These are phyloP conservation scores for Ammospiza caudacuta DNA, from an alignment of 2,113 vertebrate genomes.

Conservation along the genomic window DNA sequence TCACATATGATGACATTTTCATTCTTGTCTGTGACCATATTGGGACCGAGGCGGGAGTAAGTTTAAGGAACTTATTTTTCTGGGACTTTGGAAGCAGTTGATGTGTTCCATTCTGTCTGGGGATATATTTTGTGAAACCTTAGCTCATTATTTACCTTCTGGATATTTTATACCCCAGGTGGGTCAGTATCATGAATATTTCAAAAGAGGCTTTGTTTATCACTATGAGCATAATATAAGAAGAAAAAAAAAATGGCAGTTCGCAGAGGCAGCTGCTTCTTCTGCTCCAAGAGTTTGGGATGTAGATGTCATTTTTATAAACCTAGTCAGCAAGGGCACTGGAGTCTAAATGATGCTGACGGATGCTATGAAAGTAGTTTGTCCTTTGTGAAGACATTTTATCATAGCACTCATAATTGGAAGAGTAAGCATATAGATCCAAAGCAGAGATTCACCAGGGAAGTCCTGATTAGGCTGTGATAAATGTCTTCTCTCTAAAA, in stretches of 20 bases:
- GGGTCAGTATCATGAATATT: conserved; percentile 29
- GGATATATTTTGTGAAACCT: not conserved
- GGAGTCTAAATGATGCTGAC: conserved; percentile 1
- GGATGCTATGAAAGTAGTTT: not conserved
- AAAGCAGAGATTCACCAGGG: not conserved
- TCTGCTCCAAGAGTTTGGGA: not conserved
- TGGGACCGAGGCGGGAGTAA: not conserved
- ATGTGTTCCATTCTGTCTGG: not conserved
- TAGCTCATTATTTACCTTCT: conserved; percentile 36
- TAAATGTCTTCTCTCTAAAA: not conserved
- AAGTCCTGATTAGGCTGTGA: not conserved
- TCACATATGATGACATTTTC: too few relatives aligned
- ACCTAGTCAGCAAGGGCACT: conserved; percentile 16
- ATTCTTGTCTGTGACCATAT: too few relatives aligned
- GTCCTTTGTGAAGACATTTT: conserved; percentile 19
- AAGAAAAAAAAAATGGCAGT: not conserved
- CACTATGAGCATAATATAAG: not conserved
- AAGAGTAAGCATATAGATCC: not conserved
- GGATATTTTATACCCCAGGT: conserved; percentile 7
- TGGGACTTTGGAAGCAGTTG: not conserved
- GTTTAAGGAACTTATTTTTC: not conserved
- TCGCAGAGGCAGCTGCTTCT: not conserved
- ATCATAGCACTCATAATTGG: not conserved
- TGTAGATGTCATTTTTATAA: conserved; percentile 24
- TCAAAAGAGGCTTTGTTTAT: not conserved